Evolutionary conservation across 2,797 vertebrate species (phyloP).

Genomic region (Apodemus agrarius): DNA sequence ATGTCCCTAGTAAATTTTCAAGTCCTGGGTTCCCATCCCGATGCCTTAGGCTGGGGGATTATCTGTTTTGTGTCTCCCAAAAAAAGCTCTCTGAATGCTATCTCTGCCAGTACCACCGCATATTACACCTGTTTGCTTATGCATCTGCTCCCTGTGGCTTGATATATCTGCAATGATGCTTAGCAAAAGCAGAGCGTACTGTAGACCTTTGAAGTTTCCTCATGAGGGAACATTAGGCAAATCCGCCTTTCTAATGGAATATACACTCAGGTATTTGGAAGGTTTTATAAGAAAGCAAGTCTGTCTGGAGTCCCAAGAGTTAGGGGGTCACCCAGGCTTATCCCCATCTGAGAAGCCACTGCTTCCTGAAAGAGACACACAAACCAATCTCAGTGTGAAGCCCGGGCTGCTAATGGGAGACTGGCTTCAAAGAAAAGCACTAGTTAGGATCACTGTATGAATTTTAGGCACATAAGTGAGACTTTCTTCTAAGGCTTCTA

Average conservation of each 20-base stretch:
- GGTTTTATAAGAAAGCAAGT: neutral
- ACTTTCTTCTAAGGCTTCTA: neutral
- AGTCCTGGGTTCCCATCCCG: neutral
- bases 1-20: neutral
- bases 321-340: neutral
- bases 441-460: neutral
- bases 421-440: conserved; percentile 7
- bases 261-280: neutral
- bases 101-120: accelerated
- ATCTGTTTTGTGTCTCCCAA: neutral
- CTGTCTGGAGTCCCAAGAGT: neutral
- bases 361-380: neutral
- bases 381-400: neutral
- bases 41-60: neutral
- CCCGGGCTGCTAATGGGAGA: neutral
- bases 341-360: neutral
- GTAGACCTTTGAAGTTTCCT: neutral
- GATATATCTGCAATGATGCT: neutral
- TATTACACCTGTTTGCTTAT: accelerated
- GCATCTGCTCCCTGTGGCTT: neutral
- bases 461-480: neutral
- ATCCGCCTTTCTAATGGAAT: neutral
- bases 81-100: neutral
- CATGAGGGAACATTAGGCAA: neutral
- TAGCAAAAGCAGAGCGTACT: neutral